A percentile compares a stretch with the other conserved stretches of the same genome.
Evolutionary conservation across 92 coral and sea anemone genomes (phyloP).

Genomic region (Parazoanthus darwini): DNA sequence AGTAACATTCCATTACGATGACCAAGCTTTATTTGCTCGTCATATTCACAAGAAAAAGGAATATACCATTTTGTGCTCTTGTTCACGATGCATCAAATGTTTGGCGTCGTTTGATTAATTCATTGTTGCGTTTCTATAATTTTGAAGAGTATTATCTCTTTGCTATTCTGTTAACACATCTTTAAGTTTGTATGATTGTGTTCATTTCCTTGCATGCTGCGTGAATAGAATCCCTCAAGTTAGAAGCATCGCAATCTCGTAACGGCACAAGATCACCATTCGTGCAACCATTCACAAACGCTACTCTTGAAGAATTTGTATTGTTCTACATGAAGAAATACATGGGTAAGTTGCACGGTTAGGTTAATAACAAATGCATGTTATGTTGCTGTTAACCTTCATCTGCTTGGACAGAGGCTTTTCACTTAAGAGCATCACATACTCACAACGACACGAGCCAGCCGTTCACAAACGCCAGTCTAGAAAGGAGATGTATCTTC

Average conservation of each 20-base stretch:
- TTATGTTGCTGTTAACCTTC: too few relatives aligned
- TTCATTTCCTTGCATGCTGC: neutral
- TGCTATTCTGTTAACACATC: neutral
- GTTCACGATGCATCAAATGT: too few relatives aligned
- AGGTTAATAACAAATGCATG: neutral
- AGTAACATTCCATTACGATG: too few relatives aligned
- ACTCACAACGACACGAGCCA: too few relatives aligned
- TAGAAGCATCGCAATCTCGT: neutral
- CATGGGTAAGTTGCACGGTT: neutral
- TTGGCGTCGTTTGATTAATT: too few relatives aligned
- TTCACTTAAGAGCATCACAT: too few relatives aligned
- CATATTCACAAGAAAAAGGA: too few relatives aligned
- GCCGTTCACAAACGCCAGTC: too few relatives aligned
- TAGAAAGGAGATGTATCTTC: too few relatives aligned
- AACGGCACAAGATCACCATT: slow-evolving; percentile 6
- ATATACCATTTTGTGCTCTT: too few relatives aligned
- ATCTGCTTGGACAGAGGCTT: neutral
- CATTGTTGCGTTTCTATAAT: too few relatives aligned
- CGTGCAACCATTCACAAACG: slow-evolving; percentile 7
- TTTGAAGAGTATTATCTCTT: neutral
- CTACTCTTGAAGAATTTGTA: neutral
- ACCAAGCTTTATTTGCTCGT: too few relatives aligned
- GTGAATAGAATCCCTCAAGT: neutral
- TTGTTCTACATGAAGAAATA: neutral
- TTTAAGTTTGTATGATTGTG: neutral